Evolutionary conservation across 2,113 vertebrate species (phyloP).

Genomic region (Bufo bufo): DNA sequence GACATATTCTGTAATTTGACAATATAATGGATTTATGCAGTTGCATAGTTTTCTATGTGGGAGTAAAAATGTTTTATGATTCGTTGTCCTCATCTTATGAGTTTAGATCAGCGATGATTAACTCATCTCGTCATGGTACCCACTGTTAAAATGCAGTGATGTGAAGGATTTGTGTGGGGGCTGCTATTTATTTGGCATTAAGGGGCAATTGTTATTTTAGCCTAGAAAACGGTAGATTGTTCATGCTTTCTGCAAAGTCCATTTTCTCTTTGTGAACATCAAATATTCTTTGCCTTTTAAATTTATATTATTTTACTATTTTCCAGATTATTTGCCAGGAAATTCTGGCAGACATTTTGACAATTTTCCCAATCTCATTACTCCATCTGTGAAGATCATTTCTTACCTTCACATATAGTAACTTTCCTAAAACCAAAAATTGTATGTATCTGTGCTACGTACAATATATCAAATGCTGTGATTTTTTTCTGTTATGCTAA

Average conservation of each 20-base stretch:
- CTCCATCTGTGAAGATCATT: background rate
- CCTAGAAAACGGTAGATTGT: background rate
- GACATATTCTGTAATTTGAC: conserved; percentile 31
- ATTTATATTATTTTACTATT: background rate
- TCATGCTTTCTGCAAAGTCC: background rate
- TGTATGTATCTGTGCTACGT: background rate
- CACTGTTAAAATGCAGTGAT: background rate
- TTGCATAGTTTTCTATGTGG: conserved; percentile 35
- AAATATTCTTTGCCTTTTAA: background rate
- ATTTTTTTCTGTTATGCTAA: background rate
- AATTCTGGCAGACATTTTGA: background rate
- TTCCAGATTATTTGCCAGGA: background rate
- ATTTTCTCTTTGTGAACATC: background rate
- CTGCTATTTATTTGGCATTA: background rate
- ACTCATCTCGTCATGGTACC: background rate
- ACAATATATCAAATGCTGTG: background rate
- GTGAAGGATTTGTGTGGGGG: background rate
- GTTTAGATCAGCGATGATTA: background rate
- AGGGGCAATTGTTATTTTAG: background rate
- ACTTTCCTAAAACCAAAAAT: background rate
- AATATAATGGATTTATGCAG: conserved; percentile 41
- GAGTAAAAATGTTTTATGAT: conserved; percentile 35
- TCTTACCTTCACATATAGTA: background rate
- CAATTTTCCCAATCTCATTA: background rate
- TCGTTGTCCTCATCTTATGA: background rate